phyloP scores from a whole-genome alignment of 2,797 vertebrate species.

The Enteromius thamalakanensis region DNA sequence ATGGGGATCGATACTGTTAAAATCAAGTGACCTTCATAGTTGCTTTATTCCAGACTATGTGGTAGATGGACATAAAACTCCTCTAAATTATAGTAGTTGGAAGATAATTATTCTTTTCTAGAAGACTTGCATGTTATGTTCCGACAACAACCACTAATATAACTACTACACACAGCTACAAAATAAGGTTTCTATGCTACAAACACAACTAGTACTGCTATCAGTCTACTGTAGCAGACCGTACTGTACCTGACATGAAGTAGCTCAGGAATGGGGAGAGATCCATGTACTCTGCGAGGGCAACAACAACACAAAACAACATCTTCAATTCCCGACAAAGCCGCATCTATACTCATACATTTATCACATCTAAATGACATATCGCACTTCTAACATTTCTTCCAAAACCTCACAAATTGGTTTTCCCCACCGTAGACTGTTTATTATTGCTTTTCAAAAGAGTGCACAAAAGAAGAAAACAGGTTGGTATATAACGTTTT shows the following conservation, averaged over 20 bases:
- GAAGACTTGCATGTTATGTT: background rate
- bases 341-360: background rate
- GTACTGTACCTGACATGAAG: conserved; percentile 76
- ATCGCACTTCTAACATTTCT: background rate
- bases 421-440: background rate
- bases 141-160: background rate
- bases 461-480: background rate
- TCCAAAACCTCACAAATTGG: conserved; percentile 17
- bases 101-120: background rate
- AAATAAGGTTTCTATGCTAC: background rate
- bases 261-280: conserved; percentile 76
- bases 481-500: background rate
- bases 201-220: conserved; percentile 20
- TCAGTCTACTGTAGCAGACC: conserved; percentile 8
- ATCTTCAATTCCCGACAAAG: conserved; percentile 43
- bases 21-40: conserved; percentile 20
- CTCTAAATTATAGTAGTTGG: background rate
- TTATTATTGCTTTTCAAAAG: conserved; percentile 8
- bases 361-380: background rate
- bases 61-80: conserved; percentile 12
- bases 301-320: conserved; percentile 56
- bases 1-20: conserved; percentile 18
- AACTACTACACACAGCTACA: background rate
- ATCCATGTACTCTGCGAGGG: conserved; percentile 76
- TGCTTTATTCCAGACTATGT: conserved; percentile 17